Evolutionary conservation across 1,140 invertebrate genomes (phyloP).

Genomic region (Pogonomyrmex barbatus): DNA sequence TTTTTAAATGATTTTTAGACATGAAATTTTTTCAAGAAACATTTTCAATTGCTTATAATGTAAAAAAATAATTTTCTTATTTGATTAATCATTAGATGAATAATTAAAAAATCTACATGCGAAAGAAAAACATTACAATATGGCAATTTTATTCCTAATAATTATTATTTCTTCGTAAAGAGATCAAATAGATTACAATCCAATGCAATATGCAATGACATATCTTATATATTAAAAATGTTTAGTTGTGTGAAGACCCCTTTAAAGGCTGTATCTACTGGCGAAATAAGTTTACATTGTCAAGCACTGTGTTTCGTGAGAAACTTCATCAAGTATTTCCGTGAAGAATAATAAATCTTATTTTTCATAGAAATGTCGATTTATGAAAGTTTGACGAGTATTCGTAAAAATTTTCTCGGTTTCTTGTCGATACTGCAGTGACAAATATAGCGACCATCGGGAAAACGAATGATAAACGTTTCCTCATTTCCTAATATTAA

Average conservation of each 20-base stretch:
- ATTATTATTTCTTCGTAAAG: conserved; percentile 5
- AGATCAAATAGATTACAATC: background rate
- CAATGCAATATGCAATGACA: background rate
- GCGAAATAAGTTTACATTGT: background rate
- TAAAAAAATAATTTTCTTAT: background rate
- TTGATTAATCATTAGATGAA: background rate
- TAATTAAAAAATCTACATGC: background rate
- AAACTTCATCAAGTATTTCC: background rate
- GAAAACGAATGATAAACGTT: background rate
- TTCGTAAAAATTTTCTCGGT: background rate
- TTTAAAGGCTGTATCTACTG: background rate
- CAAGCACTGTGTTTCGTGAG: background rate
- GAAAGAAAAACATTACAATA: background rate
- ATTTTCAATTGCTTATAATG: background rate
- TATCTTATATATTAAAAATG: background rate
- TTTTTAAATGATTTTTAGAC: background rate
- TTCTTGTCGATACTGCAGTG: background rate
- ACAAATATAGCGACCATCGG: background rate
- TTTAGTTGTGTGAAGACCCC: background rate
- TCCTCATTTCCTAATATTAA: background rate
- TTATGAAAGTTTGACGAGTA: background rate
- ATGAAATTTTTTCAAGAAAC: background rate
- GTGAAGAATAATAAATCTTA: background rate
- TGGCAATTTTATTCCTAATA: background rate
- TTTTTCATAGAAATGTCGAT: background rate